phyloP scores from a whole-genome alignment of 2,797 vertebrate genomes.

The Clarias pachynema region DNA sequence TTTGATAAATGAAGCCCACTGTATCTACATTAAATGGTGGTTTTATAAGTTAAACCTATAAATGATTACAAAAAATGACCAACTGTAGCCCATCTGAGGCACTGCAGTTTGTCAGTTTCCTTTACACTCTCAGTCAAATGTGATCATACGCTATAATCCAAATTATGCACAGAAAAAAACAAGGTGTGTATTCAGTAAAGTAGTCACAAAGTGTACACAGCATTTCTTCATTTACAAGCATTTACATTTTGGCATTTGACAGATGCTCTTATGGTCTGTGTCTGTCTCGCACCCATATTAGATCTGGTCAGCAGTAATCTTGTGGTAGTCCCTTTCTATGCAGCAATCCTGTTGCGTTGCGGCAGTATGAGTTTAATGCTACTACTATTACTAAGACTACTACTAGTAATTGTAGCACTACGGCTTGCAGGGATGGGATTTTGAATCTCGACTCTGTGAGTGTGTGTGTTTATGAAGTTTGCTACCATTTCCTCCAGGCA shows the following conservation, averaged over 20 bases:
- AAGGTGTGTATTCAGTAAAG: not conserved
- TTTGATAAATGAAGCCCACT: not conserved
- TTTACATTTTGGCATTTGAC: no score
- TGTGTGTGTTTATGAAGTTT: no score
- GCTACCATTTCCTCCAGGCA: no score
- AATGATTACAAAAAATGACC: not conserved
- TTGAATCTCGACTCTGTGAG: no score
- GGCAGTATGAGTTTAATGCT: not conserved
- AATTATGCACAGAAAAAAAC: conserved; percentile 1
- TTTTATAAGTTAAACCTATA: conserved; percentile 8
- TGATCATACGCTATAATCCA: not conserved
- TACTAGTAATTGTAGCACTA: not conserved
- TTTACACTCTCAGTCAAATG: not conserved
- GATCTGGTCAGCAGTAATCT: not conserved
- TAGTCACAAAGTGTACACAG: not conserved
- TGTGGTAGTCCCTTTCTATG: not conserved
- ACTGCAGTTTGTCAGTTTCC: conserved; percentile 11
- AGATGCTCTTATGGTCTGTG: no score
- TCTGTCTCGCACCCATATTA: not conserved
- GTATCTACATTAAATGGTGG: not conserved
- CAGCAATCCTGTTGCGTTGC: not conserved
- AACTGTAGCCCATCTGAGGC: not conserved
- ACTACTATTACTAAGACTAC: not conserved
- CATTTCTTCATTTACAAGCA: no score
- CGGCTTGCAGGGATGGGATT: no score